phyloP scores from a whole-genome alignment of 1,140 invertebrate species.

The Drosophila lacteicornis region DNA sequence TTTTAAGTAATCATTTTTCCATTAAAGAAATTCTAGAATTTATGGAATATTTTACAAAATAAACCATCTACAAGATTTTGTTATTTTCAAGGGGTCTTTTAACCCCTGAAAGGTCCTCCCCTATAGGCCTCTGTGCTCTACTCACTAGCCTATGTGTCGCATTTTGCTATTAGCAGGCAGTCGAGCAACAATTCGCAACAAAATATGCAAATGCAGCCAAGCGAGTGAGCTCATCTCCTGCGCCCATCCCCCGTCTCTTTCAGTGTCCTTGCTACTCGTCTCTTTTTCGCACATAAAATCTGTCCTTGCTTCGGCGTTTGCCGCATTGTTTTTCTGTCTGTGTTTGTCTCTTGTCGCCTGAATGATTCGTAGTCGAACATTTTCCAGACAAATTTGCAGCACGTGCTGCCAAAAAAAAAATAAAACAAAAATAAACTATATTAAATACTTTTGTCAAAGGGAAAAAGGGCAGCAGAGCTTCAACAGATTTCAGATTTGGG shows the following conservation, averaged over 20 bases:
- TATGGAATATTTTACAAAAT: too few species aligned
- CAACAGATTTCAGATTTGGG: background rate
- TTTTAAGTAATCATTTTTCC: too few species aligned
- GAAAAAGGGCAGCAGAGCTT: background rate
- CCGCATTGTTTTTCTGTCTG: constrained; percentile 77
- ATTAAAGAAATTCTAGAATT: background rate
- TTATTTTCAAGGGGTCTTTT: background rate
- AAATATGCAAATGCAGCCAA: constrained; percentile 79
- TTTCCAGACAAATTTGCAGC: constrained; percentile 72
- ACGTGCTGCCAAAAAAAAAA: constrained; percentile 57
- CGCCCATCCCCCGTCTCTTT: background rate
- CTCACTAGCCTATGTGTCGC: constrained; percentile 56
- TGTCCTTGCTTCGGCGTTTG: constrained; percentile 39
- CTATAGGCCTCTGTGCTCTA: background rate
- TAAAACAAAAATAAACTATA: constrained; percentile 14
- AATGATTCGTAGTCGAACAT: constrained; percentile 67
- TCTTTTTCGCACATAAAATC: constrained; percentile 23
- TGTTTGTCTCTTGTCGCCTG: constrained; percentile 70
- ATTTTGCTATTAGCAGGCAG: constrained; percentile 78
- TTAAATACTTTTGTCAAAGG: constrained; percentile 27
- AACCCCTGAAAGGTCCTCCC: background rate
- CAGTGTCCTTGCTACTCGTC: constrained; percentile 1
- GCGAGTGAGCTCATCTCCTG: constrained; percentile 52
- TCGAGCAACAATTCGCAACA: constrained; percentile 76
- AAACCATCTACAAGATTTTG: background rate